Base-by-base conservation (phyloP, 2,113 vertebrate genomes). In the Chelonoidis abingdonii region DNA sequence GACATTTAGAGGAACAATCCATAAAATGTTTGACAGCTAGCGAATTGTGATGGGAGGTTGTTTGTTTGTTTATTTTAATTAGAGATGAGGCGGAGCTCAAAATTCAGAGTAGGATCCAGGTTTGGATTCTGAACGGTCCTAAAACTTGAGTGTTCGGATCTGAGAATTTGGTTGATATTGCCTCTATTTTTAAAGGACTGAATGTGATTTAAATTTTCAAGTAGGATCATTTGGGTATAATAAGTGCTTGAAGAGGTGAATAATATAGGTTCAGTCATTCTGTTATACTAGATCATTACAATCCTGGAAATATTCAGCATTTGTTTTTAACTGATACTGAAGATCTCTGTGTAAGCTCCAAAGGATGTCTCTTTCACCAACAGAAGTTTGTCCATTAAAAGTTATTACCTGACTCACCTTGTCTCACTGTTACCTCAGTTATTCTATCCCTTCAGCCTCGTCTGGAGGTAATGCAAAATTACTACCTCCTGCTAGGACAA, bases 21-120 rank as follows among this genome's bases (percentile, higher is more conserved):
- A 94, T 94, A 62, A 96, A 96, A 92, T 3, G 41, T 87, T 98
- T 95, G 93, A 88, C 78, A 97, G 91, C 50, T 83, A 80, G 82
- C 62, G 8, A 94, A 93, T 91, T 62, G 44, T 89, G 44, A 35
- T 84, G 83, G 84, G 72, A 53, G 84, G 76, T 92, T 87, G 94
- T 92, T 83, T n/a, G 8, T 69, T n/a, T 69, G 14, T n/a, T 69
- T 69, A 21, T 69, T 19, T 69, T 69, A 91, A 5, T 79, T 78
- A 87, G 82, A 96, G 54, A 90, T 47, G 93, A 95, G 81, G 14
- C 27, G 59, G 75, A 87, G 12, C 56, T 92, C n/a, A 83, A 81
- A 41, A 59, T 44, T 87, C 22, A 14, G 1, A 29, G 49, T 22
- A 89, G 50, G 44, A 92, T 53, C 41, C 0, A 0, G 2, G 0